Conservation (phyloP, 1,140 invertebrate genomes). For the Pseudomyrmex dendroicus region DNA sequence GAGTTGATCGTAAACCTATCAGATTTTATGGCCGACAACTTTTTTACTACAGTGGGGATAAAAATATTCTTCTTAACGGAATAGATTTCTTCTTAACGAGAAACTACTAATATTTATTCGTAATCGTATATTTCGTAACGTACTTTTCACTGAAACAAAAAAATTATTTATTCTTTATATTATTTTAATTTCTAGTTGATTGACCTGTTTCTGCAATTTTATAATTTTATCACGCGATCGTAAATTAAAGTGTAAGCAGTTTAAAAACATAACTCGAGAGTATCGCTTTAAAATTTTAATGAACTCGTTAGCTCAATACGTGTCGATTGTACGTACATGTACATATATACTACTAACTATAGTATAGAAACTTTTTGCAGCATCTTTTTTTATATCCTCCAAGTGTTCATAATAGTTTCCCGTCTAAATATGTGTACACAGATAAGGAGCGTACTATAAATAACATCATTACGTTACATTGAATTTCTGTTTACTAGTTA, state of each 20-base stretch:
- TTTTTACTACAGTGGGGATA: no score
- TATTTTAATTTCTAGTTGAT: background rate
- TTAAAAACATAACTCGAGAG: conserved; percentile 14
- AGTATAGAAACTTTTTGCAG: conserved; percentile 35
- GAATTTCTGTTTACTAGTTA: conserved; percentile 62
- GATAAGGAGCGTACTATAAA: conserved; percentile 61
- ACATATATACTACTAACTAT: background rate
- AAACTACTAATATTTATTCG: no score
- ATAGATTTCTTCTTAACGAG: no score
- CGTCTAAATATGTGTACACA: conserved; percentile 5
- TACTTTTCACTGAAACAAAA: background rate
- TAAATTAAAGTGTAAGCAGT: background rate
- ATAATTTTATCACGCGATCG: conserved; percentile 5
- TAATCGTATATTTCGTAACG: no score
- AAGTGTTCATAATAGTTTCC: conserved; percentile 53
- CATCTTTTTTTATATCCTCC: conserved; percentile 25
- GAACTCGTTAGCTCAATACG: background rate
- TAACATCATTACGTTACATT: conserved; percentile 60
- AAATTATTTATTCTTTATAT: background rate
- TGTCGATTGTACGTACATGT: conserved; percentile 27
- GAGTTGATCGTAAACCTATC: no score
- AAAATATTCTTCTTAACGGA: no score
- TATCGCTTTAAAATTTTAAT: conserved; percentile 42
- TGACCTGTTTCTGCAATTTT: background rate
- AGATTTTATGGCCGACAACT: no score